Base-by-base conservation (phyloP, 2,113 vertebrate species). In the Pluvianellus socialis region DNA sequence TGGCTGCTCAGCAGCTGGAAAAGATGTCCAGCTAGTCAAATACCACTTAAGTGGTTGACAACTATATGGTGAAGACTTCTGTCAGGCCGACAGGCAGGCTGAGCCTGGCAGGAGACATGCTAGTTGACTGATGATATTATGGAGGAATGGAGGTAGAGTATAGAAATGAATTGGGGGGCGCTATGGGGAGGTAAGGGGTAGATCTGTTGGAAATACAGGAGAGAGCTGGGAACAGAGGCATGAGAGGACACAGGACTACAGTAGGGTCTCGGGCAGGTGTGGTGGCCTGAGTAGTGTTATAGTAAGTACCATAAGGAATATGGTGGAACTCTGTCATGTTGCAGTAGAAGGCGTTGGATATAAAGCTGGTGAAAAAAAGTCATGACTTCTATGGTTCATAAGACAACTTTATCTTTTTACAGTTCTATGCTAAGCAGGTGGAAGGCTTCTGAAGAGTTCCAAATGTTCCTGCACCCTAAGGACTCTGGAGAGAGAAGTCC, bases 91-190 rank as follows among this genome's bases (percentile, higher is more conserved):
- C 8, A 73, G 35, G 33, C 66, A 86, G 55, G 6, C 21, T 53
- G 42, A 82, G 21, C 23, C 6, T 27, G n/a, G 17, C n/a, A 85
- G 65, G 22, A 89, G 12, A 49, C 11, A 15, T 0, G 1, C 9
- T 19, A 38, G 38, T 9, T 74, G 65, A 13, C 8, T 24, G 52
- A 35, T 40, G 35, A 5, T 70, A 40, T 55, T 50, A 38, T 38
- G 38, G 38, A 71, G 40, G 19, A 90, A 58, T 20, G 26, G n/a
- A 66, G 50, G 23, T 33, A 79, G 52, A 52, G 42, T 12, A 30
- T 2, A 53, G 24, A 83, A 70, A 63, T 32, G 0, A 68, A 55
- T 2, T 42, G 4, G 8, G n/a, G 26, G 9, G 4, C 10, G 33
- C 32, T 24, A 1, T 1, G 24, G 49, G 16, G 33, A 80, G 5